phyloP scores from a whole-genome alignment of 2,888 invertebrate genomes.

The Ceratothoa steindachneri region DNA sequence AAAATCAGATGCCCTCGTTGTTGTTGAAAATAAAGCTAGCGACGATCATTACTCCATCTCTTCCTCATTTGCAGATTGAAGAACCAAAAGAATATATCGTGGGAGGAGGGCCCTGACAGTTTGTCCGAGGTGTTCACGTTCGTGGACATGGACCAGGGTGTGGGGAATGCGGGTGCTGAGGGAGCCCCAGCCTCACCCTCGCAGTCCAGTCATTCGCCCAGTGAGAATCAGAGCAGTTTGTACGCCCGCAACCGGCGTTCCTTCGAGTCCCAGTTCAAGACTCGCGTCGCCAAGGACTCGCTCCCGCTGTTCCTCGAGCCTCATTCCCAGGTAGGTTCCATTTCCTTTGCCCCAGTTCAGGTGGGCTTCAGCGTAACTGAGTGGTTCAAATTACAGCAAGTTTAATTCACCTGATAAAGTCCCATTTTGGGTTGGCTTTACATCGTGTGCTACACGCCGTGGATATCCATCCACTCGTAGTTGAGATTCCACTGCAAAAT shows the following conservation, averaged over 20 bases:
- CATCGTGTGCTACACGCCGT: too few species aligned
- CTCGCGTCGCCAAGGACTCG: constrained; percentile 38
- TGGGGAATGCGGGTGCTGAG: not conserved
- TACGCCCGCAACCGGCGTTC: constrained; percentile 27
- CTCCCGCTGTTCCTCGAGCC: constrained; percentile 33
- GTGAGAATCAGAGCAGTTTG: not conserved
- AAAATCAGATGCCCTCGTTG: too few species aligned
- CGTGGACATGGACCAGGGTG: constrained; percentile 20
- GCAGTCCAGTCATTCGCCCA: too few species aligned
- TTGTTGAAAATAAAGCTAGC: too few species aligned
- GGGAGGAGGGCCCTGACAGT: constrained; percentile 13
- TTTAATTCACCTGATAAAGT: too few species aligned
- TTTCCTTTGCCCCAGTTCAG: not conserved
- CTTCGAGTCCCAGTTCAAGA: constrained; percentile 41
- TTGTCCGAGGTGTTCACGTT: constrained; percentile 33
- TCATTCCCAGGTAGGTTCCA: constrained; percentile 28
- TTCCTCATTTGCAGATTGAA: not conserved
- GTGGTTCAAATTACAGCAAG: too few species aligned
- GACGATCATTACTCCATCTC: too few species aligned
- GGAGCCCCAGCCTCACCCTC: not conserved
- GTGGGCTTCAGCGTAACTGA: too few species aligned
- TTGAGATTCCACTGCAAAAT: too few species aligned
- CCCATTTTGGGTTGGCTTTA: too few species aligned
- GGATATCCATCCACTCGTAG: too few species aligned
- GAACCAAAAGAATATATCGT: not conserved